phyloP scores from a whole-genome alignment of 2,888 invertebrate species.

The Phaonia tiefii region DNA sequence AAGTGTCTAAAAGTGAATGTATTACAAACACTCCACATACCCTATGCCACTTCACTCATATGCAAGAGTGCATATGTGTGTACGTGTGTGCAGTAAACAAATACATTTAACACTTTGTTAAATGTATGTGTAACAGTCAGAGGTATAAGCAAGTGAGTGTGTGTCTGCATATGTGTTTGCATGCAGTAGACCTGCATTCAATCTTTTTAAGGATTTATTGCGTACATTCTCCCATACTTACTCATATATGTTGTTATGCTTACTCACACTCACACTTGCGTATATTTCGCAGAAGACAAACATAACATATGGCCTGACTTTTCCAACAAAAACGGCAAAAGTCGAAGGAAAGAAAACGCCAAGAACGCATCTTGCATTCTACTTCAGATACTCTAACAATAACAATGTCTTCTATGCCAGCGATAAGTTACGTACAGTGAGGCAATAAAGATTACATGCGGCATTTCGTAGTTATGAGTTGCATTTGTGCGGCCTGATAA shows the following conservation, averaged over 20 bases:
- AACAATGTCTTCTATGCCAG: conserved; percentile 13
- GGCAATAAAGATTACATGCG: too few relatives aligned
- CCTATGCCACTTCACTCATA: background rate
- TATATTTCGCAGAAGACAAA: conserved; percentile 78
- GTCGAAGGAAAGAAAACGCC: conserved; percentile 24
- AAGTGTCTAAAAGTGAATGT: conserved; percentile 72
- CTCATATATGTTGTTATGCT: background rate
- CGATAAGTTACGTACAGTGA: too few relatives aligned
- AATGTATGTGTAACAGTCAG: conserved; percentile 18
- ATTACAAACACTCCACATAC: conserved; percentile 63
- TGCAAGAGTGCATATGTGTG: conserved; percentile 1
- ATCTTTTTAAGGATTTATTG: conserved; percentile 55
- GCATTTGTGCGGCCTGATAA: too few relatives aligned
- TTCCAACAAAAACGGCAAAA: conserved; percentile 31
- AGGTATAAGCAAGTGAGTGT: conserved; percentile 17
- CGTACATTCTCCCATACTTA: conserved; percentile 36
- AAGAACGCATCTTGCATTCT: conserved; percentile 19
- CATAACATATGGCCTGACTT: conserved; percentile 75
- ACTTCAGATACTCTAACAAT: background rate
- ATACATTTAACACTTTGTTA: conserved; percentile 49
- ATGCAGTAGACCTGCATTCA: conserved; percentile 60
- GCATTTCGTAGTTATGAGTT: too few relatives aligned
- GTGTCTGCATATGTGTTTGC: conserved; percentile 45
- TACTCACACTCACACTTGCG: conserved; percentile 70
- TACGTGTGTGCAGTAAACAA: conserved; percentile 29